Evolutionary conservation across 2,113 vertebrate genomes (phyloP), one percentile per base, ranked within the genome.

Genomic region (Pedionomus torquatus): DNA sequence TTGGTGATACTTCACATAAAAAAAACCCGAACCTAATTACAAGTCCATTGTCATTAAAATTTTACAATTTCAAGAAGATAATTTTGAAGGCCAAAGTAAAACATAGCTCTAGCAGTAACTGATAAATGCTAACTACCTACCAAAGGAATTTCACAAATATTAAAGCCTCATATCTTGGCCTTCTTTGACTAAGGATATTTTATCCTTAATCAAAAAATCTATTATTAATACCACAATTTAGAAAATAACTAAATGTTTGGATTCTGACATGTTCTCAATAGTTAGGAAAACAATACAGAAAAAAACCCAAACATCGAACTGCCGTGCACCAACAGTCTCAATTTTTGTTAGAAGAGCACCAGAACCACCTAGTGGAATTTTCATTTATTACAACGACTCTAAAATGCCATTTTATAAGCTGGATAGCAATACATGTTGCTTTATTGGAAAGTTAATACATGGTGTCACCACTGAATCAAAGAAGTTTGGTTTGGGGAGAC

Each of bases 321-420:
- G 23, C n/a, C 3, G 1, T 7, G 52, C 54, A 16, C n/a, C 4
- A 57, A 51, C 44, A 46, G 2, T 24, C 46, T 65, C 3, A 1
- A 74, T 63, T 61, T 77, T 87, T 90, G 79, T 88, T 72, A 76
- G 97, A 97, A 98, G 98, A 96, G 75, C 98, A 97, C 90, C 94
- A 98, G 97, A 92, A 46, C 98, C 98, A 98, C 92, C 98, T 98
- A 98, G 98, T 98, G 98, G 98, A 96, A 28, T 46, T 96, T 98
- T 93, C 58, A 5, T 63, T 97, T 95, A 98, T 83, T 98, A 93
- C 97, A 98, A 26, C 25, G 35, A 55, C 26, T 64, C 39, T 33
- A 80, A 83, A 69, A 79, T 31, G 24, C 52, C 23, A 44, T 60
- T 25, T 74, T 82, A 83, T 51, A 43, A 96, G 64, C 17, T 31